Percentiles rank a stretch among this genome's conserved stretches.
Evolutionary conservation across 2,113 vertebrate species (phyloP).

Genomic region (Apteryx mantelli): DNA sequence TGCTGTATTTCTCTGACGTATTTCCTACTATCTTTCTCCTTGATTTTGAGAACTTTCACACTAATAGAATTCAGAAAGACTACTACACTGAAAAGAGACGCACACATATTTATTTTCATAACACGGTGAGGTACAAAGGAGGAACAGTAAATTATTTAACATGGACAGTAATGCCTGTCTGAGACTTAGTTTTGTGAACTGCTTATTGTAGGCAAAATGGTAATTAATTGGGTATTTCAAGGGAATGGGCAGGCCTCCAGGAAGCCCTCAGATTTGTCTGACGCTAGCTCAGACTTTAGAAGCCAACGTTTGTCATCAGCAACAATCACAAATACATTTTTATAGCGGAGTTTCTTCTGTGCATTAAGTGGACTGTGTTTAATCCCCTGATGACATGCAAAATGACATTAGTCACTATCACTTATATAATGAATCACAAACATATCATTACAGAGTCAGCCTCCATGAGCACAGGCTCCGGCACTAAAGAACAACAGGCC

Average conservation of each 20-base stretch:
- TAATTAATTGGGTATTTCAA: conserved; percentile 40
- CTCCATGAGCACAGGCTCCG: not conserved
- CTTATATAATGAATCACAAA: conserved; percentile 6
- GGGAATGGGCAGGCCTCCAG: not conserved
- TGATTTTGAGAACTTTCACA: not conserved
- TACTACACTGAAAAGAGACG: not conserved
- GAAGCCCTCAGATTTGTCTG: conserved; percentile 2
- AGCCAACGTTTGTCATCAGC: conserved; percentile 10
- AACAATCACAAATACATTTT: not conserved
- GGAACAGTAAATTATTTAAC: not conserved
- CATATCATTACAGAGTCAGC: not conserved
- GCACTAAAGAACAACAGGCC: not conserved
- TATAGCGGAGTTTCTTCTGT: conserved; percentile 9
- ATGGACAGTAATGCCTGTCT: not conserved
- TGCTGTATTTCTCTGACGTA: not conserved
- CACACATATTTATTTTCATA: not conserved
- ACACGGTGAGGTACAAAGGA: not conserved
- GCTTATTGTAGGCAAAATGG: conserved; percentile 29
- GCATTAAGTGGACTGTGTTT: conserved; percentile 22
- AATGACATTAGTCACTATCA: conserved; percentile 41
- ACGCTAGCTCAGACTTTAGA: not conserved
- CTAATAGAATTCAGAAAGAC: not conserved
- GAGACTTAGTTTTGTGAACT: conserved; percentile 4
- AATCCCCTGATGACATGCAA: conserved; percentile 24
- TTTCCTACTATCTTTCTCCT: not conserved